Evolutionary conservation across 1,140 invertebrate species (phyloP).

Genomic region (Drosophila bipectinata): DNA sequence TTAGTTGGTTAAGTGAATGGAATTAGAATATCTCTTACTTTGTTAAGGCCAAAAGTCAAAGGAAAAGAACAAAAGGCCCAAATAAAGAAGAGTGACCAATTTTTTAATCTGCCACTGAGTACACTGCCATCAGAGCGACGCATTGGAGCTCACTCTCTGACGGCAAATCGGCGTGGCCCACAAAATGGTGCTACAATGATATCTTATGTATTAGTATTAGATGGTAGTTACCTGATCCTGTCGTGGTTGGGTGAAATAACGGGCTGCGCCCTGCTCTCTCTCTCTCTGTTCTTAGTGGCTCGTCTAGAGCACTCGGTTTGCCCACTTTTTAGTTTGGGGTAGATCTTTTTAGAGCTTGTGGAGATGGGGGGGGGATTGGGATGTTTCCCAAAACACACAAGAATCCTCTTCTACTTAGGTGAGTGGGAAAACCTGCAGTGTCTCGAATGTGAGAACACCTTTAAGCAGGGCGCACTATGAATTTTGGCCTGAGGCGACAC

Average conservation of each 20-base stretch:
- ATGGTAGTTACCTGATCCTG: conserved; percentile 40
- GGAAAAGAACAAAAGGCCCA: conserved; percentile 60
- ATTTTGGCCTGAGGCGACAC: conserved; percentile 78
- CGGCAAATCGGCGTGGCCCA: conserved; percentile 84
- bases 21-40: conserved; percentile 64
- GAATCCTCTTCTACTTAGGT: background rate
- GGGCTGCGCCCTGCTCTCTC: conserved; percentile 53
- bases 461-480: conserved; percentile 82
- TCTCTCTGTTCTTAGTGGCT: conserved; percentile 2
- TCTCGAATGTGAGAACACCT: conserved; percentile 43
- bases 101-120: conserved; percentile 81
- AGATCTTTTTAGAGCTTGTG: background rate
- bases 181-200: background rate
- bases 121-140: conserved; percentile 84
- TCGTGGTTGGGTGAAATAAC: background rate
- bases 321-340: conserved; percentile 11
- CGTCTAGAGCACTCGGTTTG: conserved; percentile 51
- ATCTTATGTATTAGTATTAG: background rate
- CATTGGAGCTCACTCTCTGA: conserved; percentile 69
- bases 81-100: conserved; percentile 81
- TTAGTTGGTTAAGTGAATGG: background rate
- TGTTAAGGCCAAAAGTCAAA: conserved; percentile 79
- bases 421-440: conserved; percentile 76
- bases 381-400: background rate
- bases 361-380: background rate